phyloP scores from a whole-genome alignment of 2,797 vertebrate species.

The Squalus acanthias region DNA sequence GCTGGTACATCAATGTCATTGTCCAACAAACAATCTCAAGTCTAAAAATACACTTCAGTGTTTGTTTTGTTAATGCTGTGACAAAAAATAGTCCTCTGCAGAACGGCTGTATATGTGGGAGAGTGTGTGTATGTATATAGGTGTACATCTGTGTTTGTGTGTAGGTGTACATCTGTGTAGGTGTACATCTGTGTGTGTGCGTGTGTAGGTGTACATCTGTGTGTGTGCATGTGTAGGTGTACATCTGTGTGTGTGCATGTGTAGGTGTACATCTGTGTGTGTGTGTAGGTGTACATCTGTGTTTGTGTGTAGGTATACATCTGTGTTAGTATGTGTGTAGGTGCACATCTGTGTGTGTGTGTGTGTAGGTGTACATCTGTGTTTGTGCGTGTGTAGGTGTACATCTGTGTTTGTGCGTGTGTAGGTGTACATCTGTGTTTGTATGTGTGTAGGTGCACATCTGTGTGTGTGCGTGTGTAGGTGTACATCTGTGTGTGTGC shows the following conservation, averaged over 20 bases:
- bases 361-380: too few relatives aligned
- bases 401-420: background rate
- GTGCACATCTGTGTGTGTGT: too few relatives aligned
- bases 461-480: background rate
- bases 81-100: slow-evolving; percentile 10
- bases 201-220: too few relatives aligned
- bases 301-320: too few relatives aligned
- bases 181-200: too few relatives aligned
- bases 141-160: background rate
- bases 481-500: too few relatives aligned
- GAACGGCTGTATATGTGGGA: background rate
- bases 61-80: slow-evolving; percentile 14
- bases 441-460: background rate
- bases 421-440: background rate
- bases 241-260: too few relatives aligned
- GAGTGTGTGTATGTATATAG: background rate
- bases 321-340: too few relatives aligned
- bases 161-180: background rate
- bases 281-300: background rate
- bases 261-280: too few relatives aligned
- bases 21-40: background rate
- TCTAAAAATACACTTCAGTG: slow-evolving; percentile 33
- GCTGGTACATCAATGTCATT: slow-evolving; percentile 1
- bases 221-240: too few relatives aligned
- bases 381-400: too few relatives aligned